Percentiles rank a stretch among this genome's conserved stretches.
Conservation (phyloP, 2,113 vertebrate species). For the Alaudala cheleensis region DNA sequence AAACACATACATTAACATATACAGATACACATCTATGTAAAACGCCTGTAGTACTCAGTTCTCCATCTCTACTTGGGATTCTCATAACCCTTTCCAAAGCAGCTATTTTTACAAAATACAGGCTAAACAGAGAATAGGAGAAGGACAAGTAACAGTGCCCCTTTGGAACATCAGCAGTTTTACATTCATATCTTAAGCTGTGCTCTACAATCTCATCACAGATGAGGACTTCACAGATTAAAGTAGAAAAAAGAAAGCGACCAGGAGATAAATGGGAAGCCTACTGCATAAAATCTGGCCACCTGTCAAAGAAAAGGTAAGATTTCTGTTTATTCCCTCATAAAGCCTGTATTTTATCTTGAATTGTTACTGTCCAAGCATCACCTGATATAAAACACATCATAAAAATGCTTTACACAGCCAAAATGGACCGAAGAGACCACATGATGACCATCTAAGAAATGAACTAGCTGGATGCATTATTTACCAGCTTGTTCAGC, state of each 20-base stretch:
- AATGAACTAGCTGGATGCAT: background rate
- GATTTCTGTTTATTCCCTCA: background rate
- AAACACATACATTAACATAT: background rate
- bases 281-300: background rate
- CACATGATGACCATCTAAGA: background rate
- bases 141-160: background rate
- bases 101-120: background rate
- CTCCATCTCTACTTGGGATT: background rate
- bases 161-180: background rate
- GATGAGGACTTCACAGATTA: background rate
- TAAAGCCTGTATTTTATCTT: background rate
- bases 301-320: constrained; percentile 28
- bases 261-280: background rate
- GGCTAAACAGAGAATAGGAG: background rate
- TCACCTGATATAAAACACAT: background rate
- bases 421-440: background rate
- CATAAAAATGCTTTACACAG: background rate
- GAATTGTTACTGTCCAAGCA: background rate
- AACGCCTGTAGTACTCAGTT: background rate
- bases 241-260: background rate
- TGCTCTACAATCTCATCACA: background rate
- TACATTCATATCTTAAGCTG: background rate
- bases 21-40: background rate
- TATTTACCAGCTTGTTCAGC: background rate
- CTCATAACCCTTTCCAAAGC: background rate